Percentiles rank a stretch among this genome's conserved stretches.
Evolutionary conservation across 2,888 invertebrate species (phyloP).

Genomic region (Crossocerus cetratus): DNA sequence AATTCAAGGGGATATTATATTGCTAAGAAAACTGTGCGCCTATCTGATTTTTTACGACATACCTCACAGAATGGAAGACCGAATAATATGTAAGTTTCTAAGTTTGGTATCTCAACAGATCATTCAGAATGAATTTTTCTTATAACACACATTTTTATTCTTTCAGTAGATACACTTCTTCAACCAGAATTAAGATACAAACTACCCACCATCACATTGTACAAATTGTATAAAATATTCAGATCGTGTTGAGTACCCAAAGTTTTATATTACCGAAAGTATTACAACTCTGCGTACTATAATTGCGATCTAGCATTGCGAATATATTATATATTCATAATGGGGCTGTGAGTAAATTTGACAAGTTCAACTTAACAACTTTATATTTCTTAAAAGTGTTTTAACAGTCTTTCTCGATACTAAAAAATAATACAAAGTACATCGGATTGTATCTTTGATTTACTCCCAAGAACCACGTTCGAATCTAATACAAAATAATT

Average conservation of each 20-base stretch:
- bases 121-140: conserved; percentile 8
- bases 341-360: conserved; percentile 21
- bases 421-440: conserved; percentile 27
- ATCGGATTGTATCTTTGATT: conserved; percentile 8
- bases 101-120: conserved; percentile 5
- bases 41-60: conserved; percentile 81
- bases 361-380: conserved; percentile 25
- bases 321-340: conserved; percentile 15
- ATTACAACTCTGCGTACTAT: neutral
- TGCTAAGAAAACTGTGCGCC: conserved; percentile 78
- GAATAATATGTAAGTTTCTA: conserved; percentile 60
- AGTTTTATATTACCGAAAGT: conserved; percentile 1
- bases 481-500: conserved; percentile 17
- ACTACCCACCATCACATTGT: conserved; percentile 58
- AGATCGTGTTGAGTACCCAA: conserved; percentile 38
- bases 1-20: conserved; percentile 73
- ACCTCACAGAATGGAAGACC: conserved; percentile 75
- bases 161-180: conserved; percentile 61
- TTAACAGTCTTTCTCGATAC: conserved; percentile 21
- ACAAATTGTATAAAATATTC: conserved; percentile 63
- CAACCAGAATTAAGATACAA: conserved; percentile 46
- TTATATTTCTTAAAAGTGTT: conserved; percentile 28
- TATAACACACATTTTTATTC: conserved; percentile 7
- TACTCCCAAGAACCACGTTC: neutral
- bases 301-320: no score